Conservation (phyloP, 2,113 vertebrate genomes). For the Macaca nemestrina region DNA sequence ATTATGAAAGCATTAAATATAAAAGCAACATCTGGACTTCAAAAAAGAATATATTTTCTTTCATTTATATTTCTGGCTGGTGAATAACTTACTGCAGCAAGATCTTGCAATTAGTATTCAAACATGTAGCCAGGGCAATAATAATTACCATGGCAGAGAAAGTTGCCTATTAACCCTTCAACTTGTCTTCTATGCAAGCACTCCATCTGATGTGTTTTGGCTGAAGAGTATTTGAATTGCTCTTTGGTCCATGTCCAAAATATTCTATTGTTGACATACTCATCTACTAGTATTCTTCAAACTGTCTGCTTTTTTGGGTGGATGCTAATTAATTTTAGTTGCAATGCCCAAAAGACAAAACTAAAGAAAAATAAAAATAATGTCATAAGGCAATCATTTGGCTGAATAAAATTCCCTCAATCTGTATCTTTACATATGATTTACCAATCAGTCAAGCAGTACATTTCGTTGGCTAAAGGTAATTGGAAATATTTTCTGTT, state of each 20-base stretch:
- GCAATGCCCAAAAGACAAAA: conserved; percentile 33
- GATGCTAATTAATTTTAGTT: conserved; percentile 34
- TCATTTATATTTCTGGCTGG: conserved; percentile 52
- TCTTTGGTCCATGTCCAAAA: conserved; percentile 43
- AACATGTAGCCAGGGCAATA: conserved; percentile 11
- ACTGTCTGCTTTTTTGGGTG: neutral
- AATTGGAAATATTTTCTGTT: conserved; percentile 3
- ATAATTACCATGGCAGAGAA: conserved; percentile 36
- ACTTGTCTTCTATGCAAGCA: neutral
- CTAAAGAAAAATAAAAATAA: conserved; percentile 4
- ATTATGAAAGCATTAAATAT: conserved; percentile 43
- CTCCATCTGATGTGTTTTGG: conserved; percentile 10
- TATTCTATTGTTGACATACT: conserved; percentile 32
- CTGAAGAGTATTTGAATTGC: conserved; percentile 30
- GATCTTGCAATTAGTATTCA: conserved; percentile 60
- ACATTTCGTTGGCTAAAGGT: conserved; percentile 19
- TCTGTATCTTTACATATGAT: neutral
- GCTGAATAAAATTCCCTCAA: neutral
- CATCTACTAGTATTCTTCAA: conserved; percentile 2
- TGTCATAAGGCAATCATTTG: neutral
- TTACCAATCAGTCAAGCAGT: conserved; percentile 33
- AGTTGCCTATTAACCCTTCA: conserved; percentile 68
- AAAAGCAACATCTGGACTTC: conserved; percentile 60
- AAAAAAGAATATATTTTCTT: conserved; percentile 63
- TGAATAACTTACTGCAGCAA: conserved; percentile 41